Percentiles rank a stretch among this genome's conserved stretches.
Evolutionary conservation across 1,140 invertebrate genomes (phyloP).

Genomic region (Pinna nobilis): DNA sequence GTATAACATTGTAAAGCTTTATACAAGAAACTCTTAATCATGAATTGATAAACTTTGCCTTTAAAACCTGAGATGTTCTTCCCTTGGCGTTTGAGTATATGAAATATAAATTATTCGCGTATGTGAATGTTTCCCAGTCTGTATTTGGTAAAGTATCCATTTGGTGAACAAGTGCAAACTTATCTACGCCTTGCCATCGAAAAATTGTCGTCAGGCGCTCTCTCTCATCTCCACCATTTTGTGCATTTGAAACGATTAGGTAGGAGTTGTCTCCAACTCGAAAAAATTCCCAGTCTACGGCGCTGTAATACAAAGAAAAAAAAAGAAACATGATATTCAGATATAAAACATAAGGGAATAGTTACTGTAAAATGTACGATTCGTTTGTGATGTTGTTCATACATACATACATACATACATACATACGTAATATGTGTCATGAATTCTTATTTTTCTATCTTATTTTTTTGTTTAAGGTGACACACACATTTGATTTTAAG

Average conservation of each 20-base stretch:
- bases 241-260: constrained; percentile 70
- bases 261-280: constrained; percentile 66
- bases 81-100: constrained; percentile 68
- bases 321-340: not conserved
- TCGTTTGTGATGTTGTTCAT: not conserved
- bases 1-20: no score
- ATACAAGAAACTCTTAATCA: no score
- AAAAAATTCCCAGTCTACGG: constrained; percentile 72
- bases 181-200: constrained; percentile 71
- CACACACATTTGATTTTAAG: no score
- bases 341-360: constrained; percentile 1
- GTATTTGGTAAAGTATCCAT: constrained; percentile 65
- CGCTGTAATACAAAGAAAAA: constrained; percentile 54
- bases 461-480: no score
- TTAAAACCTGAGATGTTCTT: constrained; percentile 62
- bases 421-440: not conserved
- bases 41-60: constrained; percentile 40
- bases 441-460: not conserved
- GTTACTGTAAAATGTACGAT: not conserved
- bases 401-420: not conserved
- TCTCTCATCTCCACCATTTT: constrained; percentile 55
- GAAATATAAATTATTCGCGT: constrained; percentile 59
- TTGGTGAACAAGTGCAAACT: constrained; percentile 68
- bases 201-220: constrained; percentile 63
- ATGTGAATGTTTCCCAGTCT: constrained; percentile 69